Evolutionary conservation across 2,888 invertebrate genomes (phyloP), one percentile per base, ranked within the genome.

Genomic region (Noctua pronuba): DNA sequence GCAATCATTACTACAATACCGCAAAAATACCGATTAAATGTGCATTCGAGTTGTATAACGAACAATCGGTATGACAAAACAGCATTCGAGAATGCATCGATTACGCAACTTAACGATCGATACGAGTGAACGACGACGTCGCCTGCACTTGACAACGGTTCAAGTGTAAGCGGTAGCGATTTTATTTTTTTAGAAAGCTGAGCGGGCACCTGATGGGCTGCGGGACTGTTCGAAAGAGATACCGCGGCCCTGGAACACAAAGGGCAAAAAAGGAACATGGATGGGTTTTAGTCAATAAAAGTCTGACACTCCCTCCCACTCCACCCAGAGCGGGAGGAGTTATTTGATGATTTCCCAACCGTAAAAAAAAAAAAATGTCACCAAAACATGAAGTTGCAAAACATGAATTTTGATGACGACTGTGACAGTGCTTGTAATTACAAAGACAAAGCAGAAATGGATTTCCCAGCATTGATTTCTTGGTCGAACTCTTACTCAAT

Each of bases 41-140:
- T 83, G 75, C 75, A 80, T 80, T 86, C 76, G 73, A 81, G 73
- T 86, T 82, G 76, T 74, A 77, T 83, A 86, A 85, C 78, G 79
- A 83, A 84, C 84, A 89, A 88, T 91, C 86, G 88, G 84, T 80
- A 90, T 85, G 87, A 90, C 87, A 89, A 86, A 88, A 90, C 89
- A 86, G 88, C 88, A 83, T 86, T 91, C 86, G 90, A 88, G 91
- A 91, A 91, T 92, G 89, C 91, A 92, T 91, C 89, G 91, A 91
- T 91, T 90, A 90, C 87, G 79, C 88, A 89, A 88, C 84, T 87
- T 86, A 84, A 86, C 84, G 83, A 80, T 83, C 90, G 89, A 90
- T 87, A 80, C 86, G 83, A 87, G 80, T 89, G 86, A 90, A 86
- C 84, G 85, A 85, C 85, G 79, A 85, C 81, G 85, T 85, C 87